Base-by-base conservation (phyloP, 2,888 invertebrate species). In the Pandemis heparana region DNA sequence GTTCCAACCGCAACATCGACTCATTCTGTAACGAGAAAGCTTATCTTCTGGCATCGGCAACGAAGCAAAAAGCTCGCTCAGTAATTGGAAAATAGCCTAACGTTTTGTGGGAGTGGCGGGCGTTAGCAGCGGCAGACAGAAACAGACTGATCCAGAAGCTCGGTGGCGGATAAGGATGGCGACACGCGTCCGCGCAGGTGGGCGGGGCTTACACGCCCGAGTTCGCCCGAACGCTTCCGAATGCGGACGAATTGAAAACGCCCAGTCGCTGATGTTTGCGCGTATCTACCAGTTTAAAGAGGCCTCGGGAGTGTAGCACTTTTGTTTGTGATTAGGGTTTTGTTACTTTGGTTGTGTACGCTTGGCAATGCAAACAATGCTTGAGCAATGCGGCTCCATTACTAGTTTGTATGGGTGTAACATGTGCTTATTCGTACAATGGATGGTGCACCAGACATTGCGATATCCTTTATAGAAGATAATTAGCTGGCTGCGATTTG, bases 31-130 rank as follows among this genome's bases (percentile, higher is more conserved):
- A 81, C 81, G 79, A 90, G 90, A 91, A 91, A 91, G 90, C 90
- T 91, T 92, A 92, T 91, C 91, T 88, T 81, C 82, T 80, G 82
- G 84, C 85, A 90, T 90, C 89, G 82, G 84, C 83, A 85, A 83
- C 80, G 79, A 82, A 81, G 89, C 90, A 91, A 92, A 94, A 93
- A 93, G 91, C 91, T 87, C 86, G 91, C 91, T 87, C 86, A 88
- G 71, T 88, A 91, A 92, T 92, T 92, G 92, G 92, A 93, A 92
- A 91, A 91, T 87, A 87, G 84, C 86, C 88, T 87, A 89, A 87
- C 87, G 82, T 79, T 81, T 79, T 79, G 88, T 91, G 89, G 92
- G 93, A 83, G 92, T 87, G 89, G 90, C 89, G 83, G 81, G 80
- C 78, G 79, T 75, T 80, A 81, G 79, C 78, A 68, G 78, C 80